phyloP scores from a whole-genome alignment of 1,140 invertebrate genomes.

The Meteorus sp. region DNA sequence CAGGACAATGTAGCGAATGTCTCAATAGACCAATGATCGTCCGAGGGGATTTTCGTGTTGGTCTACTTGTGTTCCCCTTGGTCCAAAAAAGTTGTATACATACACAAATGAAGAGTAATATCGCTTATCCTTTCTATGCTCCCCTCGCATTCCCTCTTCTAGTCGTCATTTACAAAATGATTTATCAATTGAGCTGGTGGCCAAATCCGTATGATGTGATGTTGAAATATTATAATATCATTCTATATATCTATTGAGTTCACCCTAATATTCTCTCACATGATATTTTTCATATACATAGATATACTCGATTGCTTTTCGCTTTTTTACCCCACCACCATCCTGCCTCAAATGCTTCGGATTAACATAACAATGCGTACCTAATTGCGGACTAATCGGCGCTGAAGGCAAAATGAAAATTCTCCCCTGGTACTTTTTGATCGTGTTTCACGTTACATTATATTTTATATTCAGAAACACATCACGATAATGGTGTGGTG shows the following conservation, averaged over 20 bases:
- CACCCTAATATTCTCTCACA: slow-evolving; percentile 51
- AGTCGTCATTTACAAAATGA: slow-evolving; percentile 48
- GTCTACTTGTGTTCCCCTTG: not conserved
- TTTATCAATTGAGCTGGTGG: slow-evolving; percentile 54
- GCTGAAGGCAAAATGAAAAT: slow-evolving; percentile 35
- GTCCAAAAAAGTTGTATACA: not conserved
- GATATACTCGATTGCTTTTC: not conserved
- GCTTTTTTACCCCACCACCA: slow-evolving; percentile 14
- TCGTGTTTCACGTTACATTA: not conserved
- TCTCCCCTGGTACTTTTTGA: not conserved
- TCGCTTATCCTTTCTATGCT: slow-evolving; percentile 39
- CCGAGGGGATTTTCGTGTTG: not conserved
- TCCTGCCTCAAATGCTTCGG: slow-evolving; percentile 31
- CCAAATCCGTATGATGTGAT: slow-evolving; percentile 42
- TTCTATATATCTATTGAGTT: slow-evolving; percentile 36
- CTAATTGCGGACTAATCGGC: slow-evolving; percentile 57
- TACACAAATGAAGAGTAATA: slow-evolving; percentile 35
- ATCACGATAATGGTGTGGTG: too few species aligned
- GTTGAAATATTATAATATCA: slow-evolving; percentile 60
- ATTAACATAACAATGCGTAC: slow-evolving; percentile 59
- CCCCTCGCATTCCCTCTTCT: too few species aligned
- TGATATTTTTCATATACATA: too few species aligned
- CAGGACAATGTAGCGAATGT: not conserved
- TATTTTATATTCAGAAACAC: not conserved
- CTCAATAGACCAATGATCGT: slow-evolving; percentile 9